These are phyloP conservation scores for Calliphora vomitoria DNA, from an alignment of 2,888 invertebrate genomes.

Conservation along the genomic window DNA sequence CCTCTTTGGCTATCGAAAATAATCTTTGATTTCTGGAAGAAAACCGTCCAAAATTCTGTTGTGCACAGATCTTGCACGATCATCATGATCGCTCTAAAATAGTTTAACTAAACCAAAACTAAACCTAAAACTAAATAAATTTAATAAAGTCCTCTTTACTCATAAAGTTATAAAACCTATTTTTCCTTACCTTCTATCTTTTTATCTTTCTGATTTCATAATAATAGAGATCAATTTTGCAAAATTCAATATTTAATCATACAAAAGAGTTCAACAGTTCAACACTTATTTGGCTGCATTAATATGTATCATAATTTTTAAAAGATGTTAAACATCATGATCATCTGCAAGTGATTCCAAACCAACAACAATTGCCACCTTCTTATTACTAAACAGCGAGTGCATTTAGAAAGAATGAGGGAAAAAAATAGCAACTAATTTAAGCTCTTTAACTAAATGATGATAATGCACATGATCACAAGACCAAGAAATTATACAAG, in stretches of 20 bases:
- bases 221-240: conserved; percentile 50
- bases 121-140: too few relatives aligned
- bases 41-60: too few relatives aligned
- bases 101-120: too few relatives aligned
- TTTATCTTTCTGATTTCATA: neutral
- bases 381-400: conserved; percentile 29
- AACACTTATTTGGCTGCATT: conserved; percentile 49
- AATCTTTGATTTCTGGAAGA: too few relatives aligned
- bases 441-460: conserved; percentile 58
- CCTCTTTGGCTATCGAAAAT: too few relatives aligned
- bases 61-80: too few relatives aligned
- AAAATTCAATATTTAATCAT: conserved; percentile 66
- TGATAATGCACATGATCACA: conserved; percentile 24
- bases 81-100: too few relatives aligned
- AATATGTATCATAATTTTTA: conserved; percentile 52
- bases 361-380: conserved; percentile 70
- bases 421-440: conserved; percentile 45
- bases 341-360: conserved; percentile 28
- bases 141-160: neutral
- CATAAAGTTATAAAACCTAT: conserved; percentile 42
- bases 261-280: conserved; percentile 55
- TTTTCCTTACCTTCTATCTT: neutral
- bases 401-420: conserved; percentile 39
- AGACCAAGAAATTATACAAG: conserved; percentile 6
- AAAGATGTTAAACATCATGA: conserved; percentile 56